Evolutionary conservation across 2,888 invertebrate species (phyloP).

Genomic region (Steinernema carpocapsae): DNA sequence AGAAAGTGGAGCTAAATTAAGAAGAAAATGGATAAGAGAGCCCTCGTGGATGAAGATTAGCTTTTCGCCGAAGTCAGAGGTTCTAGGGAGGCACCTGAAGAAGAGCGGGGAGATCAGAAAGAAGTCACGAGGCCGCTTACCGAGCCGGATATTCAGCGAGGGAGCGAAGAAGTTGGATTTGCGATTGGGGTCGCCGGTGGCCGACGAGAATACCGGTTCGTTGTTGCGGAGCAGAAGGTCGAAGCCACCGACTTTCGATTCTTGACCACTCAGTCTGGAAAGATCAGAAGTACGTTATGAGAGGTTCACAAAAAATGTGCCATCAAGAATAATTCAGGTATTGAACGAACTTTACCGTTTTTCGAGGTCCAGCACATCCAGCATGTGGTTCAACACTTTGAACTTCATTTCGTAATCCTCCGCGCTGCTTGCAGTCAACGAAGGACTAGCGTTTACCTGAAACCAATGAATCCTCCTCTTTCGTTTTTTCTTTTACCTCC

Average conservation of each 20-base stretch:
- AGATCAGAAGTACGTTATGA: no score
- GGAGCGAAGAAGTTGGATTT: slow-evolving; percentile 44
- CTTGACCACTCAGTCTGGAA: slow-evolving; percentile 72
- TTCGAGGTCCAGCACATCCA: slow-evolving; percentile 75
- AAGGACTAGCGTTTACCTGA: slow-evolving; percentile 76
- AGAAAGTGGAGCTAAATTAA: background rate
- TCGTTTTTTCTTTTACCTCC: slow-evolving; percentile 45
- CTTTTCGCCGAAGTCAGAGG: background rate
- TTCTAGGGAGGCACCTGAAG: background rate
- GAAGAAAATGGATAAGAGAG: background rate
- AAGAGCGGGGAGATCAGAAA: background rate
- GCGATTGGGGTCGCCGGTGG: slow-evolving; percentile 37
- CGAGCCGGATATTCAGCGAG: slow-evolving; percentile 52
- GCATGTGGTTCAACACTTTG: slow-evolving; percentile 74
- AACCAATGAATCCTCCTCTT: background rate
- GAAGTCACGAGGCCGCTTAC: slow-evolving; percentile 38
- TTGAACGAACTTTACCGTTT: no score
- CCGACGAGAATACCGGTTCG: slow-evolving; percentile 48
- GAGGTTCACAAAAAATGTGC: no score
- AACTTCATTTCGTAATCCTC: slow-evolving; percentile 75
- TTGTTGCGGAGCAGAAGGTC: slow-evolving; percentile 74
- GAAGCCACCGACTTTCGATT: slow-evolving; percentile 75
- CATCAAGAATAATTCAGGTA: no score
- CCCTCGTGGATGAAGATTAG: background rate
- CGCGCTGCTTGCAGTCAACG: slow-evolving; percentile 73